Evolutionary conservation across 53 echinoderm and acorn worm species (phyloP), one percentile per base, ranked within the genome.

Genomic region (Antedon mediterranea): DNA sequence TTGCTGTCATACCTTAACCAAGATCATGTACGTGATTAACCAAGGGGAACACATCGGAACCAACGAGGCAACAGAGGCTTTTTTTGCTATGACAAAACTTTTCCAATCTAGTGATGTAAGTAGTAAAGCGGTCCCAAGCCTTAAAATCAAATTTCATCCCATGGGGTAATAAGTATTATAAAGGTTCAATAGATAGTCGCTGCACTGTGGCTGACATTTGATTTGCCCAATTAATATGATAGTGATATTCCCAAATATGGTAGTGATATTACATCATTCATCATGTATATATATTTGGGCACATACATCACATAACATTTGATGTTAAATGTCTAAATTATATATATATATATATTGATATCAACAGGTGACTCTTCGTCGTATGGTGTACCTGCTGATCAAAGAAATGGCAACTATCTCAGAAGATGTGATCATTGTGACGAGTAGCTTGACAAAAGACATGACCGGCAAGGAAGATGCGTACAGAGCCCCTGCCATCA

Each of bases 81-180:
- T 95, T 88, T 95, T 95, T 86, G 95, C 95, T 20, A 95, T 95
- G 95, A 95, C 95, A 71, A 95, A 95, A 74, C 89, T 95, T 18
- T 95, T 95, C 78, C 95, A 95, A 79, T 92, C 95, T n/a, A 92
- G 80, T 82, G 95, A 95, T 84, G 95, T 95, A 81, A 92, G 90
- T 87, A 73, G 27, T 32, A 26, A 72, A 0, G 29, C 73, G 7
- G 23, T 0, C 0, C 4, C 0, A 72, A 31, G 43, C 20, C 43
- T 4, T 3, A 30, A n/a, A 26, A n/a, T n/a, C 23, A 28, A 3
- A 18, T 31, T 42, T 75, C 9, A 14, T 28, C 9, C 33, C 43
- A 33, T 0, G 28, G 29, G 33, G 8, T 34, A 77, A 34, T 26
- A 57, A 34, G n/a, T n/a, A n/a, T n/a, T n/a, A n/a, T n/a, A n/a